phyloP scores from a whole-genome alignment of 2,113 vertebrate species.

The Podarcis cretensis region DNA sequence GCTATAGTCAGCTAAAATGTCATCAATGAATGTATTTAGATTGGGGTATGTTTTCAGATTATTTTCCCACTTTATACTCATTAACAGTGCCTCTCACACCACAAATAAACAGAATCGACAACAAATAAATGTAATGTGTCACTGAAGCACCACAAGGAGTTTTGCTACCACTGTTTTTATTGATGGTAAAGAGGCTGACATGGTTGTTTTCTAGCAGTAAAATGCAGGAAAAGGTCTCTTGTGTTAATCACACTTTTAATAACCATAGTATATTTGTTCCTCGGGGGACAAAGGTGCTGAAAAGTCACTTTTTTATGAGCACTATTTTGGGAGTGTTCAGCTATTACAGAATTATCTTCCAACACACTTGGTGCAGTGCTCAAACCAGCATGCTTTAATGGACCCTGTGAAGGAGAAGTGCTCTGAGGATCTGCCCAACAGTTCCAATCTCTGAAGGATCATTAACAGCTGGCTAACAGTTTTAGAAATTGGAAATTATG shows the following conservation, averaged over 20 bases:
- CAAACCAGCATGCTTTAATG: background rate
- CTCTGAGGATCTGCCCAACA: background rate
- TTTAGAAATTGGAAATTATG: conserved; percentile 53
- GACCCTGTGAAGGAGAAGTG: background rate
- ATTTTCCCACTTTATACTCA: background rate
- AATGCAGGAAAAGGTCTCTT: background rate
- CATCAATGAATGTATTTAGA: background rate
- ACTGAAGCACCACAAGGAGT: background rate
- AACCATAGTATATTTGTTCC: background rate
- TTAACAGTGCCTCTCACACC: background rate
- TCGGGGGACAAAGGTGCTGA: background rate
- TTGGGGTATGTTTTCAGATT: background rate
- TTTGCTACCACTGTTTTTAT: conserved; percentile 4
- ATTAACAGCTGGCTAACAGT: conserved; percentile 30
- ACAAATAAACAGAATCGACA: conserved; percentile 1
- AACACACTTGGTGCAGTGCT: background rate
- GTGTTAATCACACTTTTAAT: conserved; percentile 23
- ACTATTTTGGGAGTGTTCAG: conserved; percentile 32
- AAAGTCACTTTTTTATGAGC: conserved; percentile 11
- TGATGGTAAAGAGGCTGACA: conserved; percentile 22
- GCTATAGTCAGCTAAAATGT: background rate
- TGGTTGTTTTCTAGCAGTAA: background rate
- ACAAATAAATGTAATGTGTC: conserved; percentile 4
- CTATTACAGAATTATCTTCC: conserved; percentile 18
- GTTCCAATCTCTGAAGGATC: conserved; percentile 16